Percentiles rank a stretch among this genome's conserved stretches.
These are phyloP conservation scores for Gisinianus flammeolus DNA, from an alignment of 2,888 invertebrate genomes.

Conservation along the genomic window DNA sequence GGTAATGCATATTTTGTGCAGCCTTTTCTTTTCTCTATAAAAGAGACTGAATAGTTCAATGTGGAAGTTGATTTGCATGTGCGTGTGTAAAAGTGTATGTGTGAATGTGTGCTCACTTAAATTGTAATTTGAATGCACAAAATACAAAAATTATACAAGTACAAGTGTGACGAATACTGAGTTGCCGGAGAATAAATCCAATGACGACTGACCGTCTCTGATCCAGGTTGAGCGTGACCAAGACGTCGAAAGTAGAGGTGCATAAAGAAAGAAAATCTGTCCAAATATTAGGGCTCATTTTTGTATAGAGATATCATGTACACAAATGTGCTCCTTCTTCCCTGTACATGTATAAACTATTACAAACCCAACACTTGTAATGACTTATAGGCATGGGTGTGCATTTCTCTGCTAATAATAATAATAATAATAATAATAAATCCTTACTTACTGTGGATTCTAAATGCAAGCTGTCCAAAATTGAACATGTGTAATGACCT, in stretches of 20 bases:
- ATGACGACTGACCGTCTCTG: constrained; percentile 16
- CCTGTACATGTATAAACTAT: background rate
- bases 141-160: background rate
- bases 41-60: no score
- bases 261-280: background rate
- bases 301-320: no score
- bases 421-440: no score
- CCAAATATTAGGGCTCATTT: background rate
- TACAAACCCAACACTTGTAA: background rate
- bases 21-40: no score
- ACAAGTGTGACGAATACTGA: constrained; percentile 9
- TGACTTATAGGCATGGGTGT: background rate
- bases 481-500: no score
- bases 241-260: constrained; percentile 1
- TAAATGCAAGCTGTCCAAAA: no score
- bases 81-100: no score
- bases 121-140: background rate
- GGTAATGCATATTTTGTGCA: no score
- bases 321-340: background rate
- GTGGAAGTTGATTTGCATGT: no score
- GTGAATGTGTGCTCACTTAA: no score
- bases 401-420: background rate
- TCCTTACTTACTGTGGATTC: no score
- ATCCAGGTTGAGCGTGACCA: constrained; percentile 55
- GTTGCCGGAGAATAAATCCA: constrained; percentile 2